Percentiles rank a stretch among this genome's conserved stretches.
Conservation (phyloP, 2,797 vertebrate species). For the Artibeus jamaicensis region DNA sequence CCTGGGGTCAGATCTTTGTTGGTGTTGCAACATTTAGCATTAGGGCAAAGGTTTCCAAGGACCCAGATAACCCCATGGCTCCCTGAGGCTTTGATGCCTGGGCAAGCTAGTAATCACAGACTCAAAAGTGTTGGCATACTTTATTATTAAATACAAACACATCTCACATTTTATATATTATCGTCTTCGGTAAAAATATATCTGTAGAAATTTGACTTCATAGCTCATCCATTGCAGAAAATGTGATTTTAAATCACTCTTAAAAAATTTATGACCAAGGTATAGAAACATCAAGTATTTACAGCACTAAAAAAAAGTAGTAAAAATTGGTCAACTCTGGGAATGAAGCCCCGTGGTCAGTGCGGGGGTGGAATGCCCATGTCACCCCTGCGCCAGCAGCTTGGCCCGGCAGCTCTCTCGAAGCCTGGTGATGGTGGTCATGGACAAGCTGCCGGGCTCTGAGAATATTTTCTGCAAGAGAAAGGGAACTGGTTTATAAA, state of each 20-base stretch:
- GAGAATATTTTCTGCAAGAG: constrained; percentile 89
- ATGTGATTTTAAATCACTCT: constrained; percentile 7
- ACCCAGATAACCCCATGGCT: background rate
- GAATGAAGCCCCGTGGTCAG: constrained; percentile 55
- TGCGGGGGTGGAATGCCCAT: rapidly evolving
- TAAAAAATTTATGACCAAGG: background rate
- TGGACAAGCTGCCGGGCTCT: constrained; percentile 92
- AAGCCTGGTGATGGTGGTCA: constrained; percentile 87
- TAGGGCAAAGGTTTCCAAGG: background rate
- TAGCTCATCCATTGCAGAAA: background rate
- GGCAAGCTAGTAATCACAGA: background rate
- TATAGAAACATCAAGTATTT: constrained; percentile 47
- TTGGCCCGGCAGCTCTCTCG: constrained; percentile 85
- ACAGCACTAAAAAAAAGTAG: constrained; percentile 68
- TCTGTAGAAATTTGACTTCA: background rate
- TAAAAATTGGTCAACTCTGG: constrained; percentile 69
- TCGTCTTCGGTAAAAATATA: background rate
- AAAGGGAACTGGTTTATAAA: background rate
- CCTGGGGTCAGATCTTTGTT: background rate
- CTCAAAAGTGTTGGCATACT: background rate
- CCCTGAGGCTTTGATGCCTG: background rate
- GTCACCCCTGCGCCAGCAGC: constrained; percentile 83
- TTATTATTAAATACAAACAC: background rate
- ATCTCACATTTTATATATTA: background rate
- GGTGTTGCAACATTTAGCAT: background rate